Conservation (phyloP, 2,113 vertebrate species). For the Phaetusa simplex region DNA sequence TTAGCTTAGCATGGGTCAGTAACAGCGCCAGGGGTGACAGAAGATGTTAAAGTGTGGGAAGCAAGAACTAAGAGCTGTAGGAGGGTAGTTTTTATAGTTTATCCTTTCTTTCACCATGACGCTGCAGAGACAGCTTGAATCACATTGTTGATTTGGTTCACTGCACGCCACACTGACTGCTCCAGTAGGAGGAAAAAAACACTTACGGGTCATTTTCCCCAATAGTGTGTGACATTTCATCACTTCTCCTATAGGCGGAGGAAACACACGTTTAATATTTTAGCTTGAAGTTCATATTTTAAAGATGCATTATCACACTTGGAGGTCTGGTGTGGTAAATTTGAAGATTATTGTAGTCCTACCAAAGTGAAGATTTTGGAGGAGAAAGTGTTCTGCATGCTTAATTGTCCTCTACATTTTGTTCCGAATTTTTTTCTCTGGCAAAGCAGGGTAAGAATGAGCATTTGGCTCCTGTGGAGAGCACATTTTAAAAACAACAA, state of each 20-base stretch:
- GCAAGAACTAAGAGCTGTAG: constrained; percentile 81
- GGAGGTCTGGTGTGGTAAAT: constrained; percentile 70
- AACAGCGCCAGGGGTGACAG: constrained; percentile 86
- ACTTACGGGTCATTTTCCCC: constrained; percentile 79
- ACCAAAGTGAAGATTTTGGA: constrained; percentile 46
- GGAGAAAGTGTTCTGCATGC: constrained; percentile 4
- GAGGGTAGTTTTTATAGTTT: constrained; percentile 84
- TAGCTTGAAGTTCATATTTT: constrained; percentile 71
- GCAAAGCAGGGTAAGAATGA: not conserved
- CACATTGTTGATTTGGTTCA: constrained; percentile 85
- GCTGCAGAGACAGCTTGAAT: constrained; percentile 82
- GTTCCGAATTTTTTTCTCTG: not conserved
- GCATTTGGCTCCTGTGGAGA: constrained; percentile 1
- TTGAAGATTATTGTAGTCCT: constrained; percentile 46
- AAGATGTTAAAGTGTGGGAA: constrained; percentile 86
- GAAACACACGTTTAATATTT: constrained; percentile 73
- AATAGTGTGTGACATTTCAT: constrained; percentile 71
- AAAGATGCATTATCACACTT: constrained; percentile 69
- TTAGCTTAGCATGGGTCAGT: constrained; percentile 87
- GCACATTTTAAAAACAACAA: constrained; percentile 24
- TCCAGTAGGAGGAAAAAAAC: constrained; percentile 73
- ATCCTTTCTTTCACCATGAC: constrained; percentile 82
- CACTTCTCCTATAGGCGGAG: constrained; percentile 58
- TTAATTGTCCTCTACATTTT: constrained; percentile 41
- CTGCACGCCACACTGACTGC: constrained; percentile 80